Conservation (phyloP, 2,113 vertebrate genomes). For the Brachypteracias leptosomus region DNA sequence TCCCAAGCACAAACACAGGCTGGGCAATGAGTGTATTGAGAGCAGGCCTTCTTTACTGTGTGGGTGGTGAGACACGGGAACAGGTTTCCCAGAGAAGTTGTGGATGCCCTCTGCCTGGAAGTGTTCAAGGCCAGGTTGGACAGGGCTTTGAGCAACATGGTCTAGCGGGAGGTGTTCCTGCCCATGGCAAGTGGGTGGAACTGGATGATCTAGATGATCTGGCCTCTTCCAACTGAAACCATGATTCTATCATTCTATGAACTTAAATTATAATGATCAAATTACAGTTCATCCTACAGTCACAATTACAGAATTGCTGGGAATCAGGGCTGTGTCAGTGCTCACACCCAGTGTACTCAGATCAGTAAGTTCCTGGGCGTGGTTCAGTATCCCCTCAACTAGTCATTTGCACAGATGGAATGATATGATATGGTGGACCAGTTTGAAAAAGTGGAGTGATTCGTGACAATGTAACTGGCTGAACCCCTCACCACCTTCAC, state of each 20-base stretch:
- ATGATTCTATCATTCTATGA: not conserved
- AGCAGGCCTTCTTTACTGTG: too few relatives aligned
- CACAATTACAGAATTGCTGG: not conserved
- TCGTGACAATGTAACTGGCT: not conserved
- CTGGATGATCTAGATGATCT: too few relatives aligned
- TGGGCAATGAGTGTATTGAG: too few relatives aligned
- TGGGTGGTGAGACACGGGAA: too few relatives aligned
- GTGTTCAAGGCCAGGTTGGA: too few relatives aligned
- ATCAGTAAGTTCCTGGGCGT: not conserved
- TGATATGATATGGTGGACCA: not conserved
- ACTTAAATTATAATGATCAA: not conserved
- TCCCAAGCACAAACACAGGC: too few relatives aligned
- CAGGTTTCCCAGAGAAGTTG: too few relatives aligned
- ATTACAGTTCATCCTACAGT: not conserved
- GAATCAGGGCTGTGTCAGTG: not conserved
- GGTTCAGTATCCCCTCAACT: not conserved
- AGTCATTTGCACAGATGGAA: not conserved
- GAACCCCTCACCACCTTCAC: not conserved
- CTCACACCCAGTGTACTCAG: not conserved
- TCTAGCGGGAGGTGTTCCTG: too few relatives aligned
- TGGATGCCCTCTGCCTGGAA: too few relatives aligned
- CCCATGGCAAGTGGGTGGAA: too few relatives aligned
- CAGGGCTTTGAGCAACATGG: too few relatives aligned
- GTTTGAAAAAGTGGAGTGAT: not conserved
- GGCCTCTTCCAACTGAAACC: too few relatives aligned